Evolutionary conservation across 2,113 vertebrate genomes (phyloP).

Genomic region (Chionodraco myersi): DNA sequence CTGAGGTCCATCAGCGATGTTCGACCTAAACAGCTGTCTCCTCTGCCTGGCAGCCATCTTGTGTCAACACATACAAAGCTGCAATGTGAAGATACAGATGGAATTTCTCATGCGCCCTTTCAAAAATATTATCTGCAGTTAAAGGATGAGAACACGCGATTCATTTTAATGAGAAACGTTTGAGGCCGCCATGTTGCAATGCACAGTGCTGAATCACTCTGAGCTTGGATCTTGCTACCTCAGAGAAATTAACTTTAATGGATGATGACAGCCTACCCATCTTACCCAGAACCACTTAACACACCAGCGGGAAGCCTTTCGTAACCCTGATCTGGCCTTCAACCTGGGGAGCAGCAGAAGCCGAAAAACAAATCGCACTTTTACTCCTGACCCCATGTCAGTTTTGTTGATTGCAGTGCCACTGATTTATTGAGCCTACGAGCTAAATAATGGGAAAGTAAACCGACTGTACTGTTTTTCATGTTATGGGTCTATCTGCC

Average conservation of each 20-base stretch:
- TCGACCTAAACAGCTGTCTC: conserved; percentile 63
- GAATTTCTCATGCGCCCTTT: conserved; percentile 31
- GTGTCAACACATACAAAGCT: conserved; percentile 51
- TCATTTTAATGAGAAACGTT: conserved; percentile 40
- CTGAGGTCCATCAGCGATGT: conserved; percentile 56
- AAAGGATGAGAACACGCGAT: conserved; percentile 4
- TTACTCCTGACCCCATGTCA: conserved; percentile 33
- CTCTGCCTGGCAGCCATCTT: conserved; percentile 60
- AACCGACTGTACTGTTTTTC: conserved; percentile 9
- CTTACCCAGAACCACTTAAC: conserved; percentile 19
- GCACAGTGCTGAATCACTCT: conserved; percentile 19
- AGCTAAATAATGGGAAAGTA: conserved; percentile 5
- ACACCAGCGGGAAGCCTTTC: conserved; percentile 2
- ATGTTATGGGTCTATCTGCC: conserved; percentile 19
- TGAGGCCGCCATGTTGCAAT: conserved; percentile 24
- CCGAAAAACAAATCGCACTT: conserved; percentile 36
- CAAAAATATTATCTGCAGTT: conserved; percentile 32
- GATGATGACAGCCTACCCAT: conserved; percentile 30
- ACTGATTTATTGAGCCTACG: conserved; percentile 38
- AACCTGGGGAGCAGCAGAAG: conserved; percentile 17
- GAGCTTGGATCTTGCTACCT: conserved; percentile 34
- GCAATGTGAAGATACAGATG: conserved; percentile 51
- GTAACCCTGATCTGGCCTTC: conserved; percentile 33
- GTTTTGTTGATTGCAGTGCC: conserved; percentile 26
- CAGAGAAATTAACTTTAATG: conserved; percentile 39